Conservation (phyloP, 2,797 vertebrate species). For the Xenops minutus region DNA sequence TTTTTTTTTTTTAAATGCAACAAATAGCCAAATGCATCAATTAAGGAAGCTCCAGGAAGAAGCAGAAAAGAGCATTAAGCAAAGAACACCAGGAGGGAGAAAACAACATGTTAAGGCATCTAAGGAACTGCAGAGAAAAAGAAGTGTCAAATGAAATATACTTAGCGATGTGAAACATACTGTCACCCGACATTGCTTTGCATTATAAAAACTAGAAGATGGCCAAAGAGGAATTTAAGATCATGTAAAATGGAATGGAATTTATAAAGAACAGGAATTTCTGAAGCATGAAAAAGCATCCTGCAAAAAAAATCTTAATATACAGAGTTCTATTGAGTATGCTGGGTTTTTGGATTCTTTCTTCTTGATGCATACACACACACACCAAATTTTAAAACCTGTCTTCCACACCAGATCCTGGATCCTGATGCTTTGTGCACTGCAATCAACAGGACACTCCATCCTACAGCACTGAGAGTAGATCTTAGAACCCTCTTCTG, state of each 20-base stretch:
- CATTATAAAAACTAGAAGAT: conserved; percentile 34
- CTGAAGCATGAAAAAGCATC: conserved; percentile 43
- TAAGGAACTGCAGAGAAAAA: conserved; percentile 28
- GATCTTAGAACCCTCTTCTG: not conserved
- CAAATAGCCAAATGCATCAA: conserved; percentile 24
- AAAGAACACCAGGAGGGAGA: conserved; percentile 35
- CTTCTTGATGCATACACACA: not conserved
- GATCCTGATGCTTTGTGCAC: not conserved
- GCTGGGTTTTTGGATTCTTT: not conserved
- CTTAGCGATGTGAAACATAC: conserved; percentile 52
- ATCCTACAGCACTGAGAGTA: not conserved
- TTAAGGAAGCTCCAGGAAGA: conserved; percentile 41
- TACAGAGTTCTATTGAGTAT: not conserved
- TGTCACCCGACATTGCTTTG: conserved; percentile 25
- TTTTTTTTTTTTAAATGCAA: not conserved
- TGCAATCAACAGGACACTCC: not conserved
- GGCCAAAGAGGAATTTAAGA: conserved; percentile 44
- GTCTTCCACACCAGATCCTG: not conserved
- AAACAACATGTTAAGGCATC: conserved; percentile 35
- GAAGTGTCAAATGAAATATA: conserved; percentile 61
- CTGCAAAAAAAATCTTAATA: not conserved
- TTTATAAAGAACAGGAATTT: conserved; percentile 24
- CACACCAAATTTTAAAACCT: not conserved
- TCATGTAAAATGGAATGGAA: conserved; percentile 49
- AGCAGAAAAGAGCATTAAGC: conserved; percentile 55